These are phyloP conservation scores for Dasyurus viverrinus DNA, from an alignment of 2,113 vertebrate genomes.

Conservation along the genomic window DNA sequence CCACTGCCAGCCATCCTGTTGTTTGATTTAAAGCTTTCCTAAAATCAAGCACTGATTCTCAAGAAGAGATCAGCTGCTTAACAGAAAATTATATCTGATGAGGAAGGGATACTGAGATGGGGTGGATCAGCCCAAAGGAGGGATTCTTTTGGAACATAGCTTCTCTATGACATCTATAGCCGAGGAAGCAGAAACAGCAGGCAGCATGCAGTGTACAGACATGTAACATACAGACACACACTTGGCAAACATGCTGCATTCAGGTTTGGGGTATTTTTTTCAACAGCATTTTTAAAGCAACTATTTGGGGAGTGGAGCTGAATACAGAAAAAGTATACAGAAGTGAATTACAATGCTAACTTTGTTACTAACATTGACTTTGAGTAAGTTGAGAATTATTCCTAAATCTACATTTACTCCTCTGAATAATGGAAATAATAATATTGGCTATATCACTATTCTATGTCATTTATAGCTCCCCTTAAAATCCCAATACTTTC, in stretches of 20 bases:
- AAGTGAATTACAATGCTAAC: background rate
- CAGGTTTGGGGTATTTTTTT: background rate
- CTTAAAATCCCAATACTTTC: background rate
- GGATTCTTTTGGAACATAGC: background rate
- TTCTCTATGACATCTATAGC: conserved; percentile 13
- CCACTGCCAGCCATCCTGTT: conserved; percentile 46
- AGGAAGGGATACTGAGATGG: conserved; percentile 24
- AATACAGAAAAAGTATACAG: background rate
- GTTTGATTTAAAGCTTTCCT: conserved; percentile 76
- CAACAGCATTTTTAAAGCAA: conserved; percentile 17
- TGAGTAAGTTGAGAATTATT: background rate
- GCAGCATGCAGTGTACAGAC: background rate
- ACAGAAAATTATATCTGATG: conserved; percentile 41
- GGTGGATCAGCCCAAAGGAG: background rate
- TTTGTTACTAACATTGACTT: background rate
- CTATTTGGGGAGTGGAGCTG: background rate
- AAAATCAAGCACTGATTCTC: conserved; percentile 68
- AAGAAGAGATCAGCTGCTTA: conserved; percentile 33
- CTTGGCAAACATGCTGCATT: background rate
- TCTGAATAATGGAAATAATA: background rate
- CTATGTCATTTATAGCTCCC: background rate
- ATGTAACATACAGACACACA: no score
- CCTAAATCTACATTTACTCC: background rate
- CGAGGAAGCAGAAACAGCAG: conserved; percentile 11
- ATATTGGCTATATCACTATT: background rate